Percentiles rank a stretch among this genome's conserved stretches.
Conservation (phyloP, 2,888 invertebrate species). For the Ormyrus pomaceus region DNA sequence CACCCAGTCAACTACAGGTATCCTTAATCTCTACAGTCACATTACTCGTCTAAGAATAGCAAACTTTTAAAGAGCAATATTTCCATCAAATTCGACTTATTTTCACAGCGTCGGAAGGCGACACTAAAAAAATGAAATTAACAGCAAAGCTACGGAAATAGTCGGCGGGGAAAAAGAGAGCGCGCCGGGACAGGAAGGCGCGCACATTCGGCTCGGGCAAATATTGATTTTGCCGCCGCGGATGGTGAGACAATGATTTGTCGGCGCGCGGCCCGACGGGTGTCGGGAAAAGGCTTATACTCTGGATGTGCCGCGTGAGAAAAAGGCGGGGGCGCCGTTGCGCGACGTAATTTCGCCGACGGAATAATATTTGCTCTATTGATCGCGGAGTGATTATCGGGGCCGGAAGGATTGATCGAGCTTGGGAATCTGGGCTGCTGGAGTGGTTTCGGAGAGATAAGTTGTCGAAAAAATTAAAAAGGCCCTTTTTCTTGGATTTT, state of each 20-base stretch:
- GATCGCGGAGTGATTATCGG: too few species aligned
- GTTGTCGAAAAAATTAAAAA: too few species aligned
- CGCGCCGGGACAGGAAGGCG: not conserved
- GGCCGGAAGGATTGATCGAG: too few species aligned
- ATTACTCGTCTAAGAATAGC: too few species aligned
- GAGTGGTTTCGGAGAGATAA: too few species aligned
- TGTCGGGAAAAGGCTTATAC: slow-evolving; percentile 33
- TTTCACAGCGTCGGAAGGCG: not conserved
- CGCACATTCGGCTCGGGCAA: slow-evolving; percentile 65
- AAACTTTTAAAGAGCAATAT: not conserved
- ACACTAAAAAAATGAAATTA: slow-evolving; percentile 13
- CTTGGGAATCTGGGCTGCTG: too few species aligned
- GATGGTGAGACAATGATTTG: slow-evolving; percentile 71
- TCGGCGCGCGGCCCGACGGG: slow-evolving; percentile 60
- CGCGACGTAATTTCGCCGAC: not conserved
- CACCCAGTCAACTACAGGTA: too few species aligned
- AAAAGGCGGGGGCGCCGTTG: not conserved
- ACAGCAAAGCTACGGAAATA: slow-evolving; percentile 28
- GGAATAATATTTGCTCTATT: too few species aligned
- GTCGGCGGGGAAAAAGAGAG: slow-evolving; percentile 6
- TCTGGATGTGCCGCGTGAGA: not conserved
- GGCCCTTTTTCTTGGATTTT: too few species aligned
- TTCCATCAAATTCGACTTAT: not conserved
- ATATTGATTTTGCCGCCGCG: slow-evolving; percentile 71
- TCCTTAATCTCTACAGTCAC: too few species aligned